Conservation (phyloP, 2,113 vertebrate species). For the Crotalus tigris region DNA sequence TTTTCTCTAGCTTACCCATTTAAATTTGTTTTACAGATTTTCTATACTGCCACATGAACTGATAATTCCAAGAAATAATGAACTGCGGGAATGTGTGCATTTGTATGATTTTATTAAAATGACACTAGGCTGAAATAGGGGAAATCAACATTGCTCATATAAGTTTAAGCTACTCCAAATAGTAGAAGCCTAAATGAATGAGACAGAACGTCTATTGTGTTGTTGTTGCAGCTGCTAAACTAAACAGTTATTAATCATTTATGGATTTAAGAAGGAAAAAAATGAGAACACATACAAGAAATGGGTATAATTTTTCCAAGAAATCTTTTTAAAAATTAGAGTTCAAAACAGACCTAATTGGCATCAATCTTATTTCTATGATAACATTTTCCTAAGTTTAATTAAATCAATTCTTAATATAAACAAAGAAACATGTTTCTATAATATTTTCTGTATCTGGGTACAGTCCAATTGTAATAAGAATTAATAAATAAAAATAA, state of each 20-base stretch:
- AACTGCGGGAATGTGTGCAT: neutral
- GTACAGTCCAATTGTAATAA: neutral
- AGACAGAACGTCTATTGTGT: neutral
- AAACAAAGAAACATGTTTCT: neutral
- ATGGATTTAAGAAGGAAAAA: neutral
- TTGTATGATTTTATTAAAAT: neutral
- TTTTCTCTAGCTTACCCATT: neutral
- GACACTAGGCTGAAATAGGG: neutral
- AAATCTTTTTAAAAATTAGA: neutral
- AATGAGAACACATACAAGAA: neutral
- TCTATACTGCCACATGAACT: neutral
- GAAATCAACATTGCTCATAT: neutral
- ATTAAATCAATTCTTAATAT: neutral
- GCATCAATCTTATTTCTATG: neutral
- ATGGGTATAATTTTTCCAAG: neutral
- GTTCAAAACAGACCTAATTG: neutral
- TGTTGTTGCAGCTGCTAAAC: neutral
- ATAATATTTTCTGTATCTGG: neutral
- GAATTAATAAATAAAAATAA: neutral
- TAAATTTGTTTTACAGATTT: neutral
- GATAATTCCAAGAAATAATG: neutral
- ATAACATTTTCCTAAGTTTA: neutral
- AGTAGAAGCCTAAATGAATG: neutral
- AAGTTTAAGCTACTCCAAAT: neutral
- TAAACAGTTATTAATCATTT: neutral